Evolutionary conservation across 2,797 vertebrate genomes (phyloP).

Genomic region (Micromesistius poutassou): DNA sequence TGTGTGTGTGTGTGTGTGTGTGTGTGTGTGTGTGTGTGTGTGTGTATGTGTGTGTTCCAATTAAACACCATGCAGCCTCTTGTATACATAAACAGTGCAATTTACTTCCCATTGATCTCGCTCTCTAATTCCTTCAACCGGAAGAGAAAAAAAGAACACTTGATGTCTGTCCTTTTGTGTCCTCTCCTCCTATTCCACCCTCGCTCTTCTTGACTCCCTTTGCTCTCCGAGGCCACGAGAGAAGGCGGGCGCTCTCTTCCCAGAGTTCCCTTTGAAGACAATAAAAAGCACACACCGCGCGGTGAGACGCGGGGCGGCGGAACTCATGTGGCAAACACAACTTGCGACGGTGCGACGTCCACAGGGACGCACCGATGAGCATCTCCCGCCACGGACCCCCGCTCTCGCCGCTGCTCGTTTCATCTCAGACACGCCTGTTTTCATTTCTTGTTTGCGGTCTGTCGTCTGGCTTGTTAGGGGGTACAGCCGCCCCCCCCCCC

Average conservation of each 20-base stretch:
- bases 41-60: constrained; percentile 41
- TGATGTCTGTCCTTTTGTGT: constrained; percentile 47
- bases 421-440: constrained; percentile 3
- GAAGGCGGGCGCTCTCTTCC: not conserved
- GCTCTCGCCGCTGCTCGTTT: not conserved
- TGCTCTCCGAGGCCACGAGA: too few relatives aligned
- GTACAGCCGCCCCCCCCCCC: not conserved
- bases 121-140: constrained; percentile 48
- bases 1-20: constrained; percentile 23
- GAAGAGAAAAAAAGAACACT: constrained; percentile 22
- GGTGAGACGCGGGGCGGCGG: not conserved
- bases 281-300: not conserved
- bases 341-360: not conserved
- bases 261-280: not conserved
- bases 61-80: constrained; percentile 42
- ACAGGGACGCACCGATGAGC: not conserved
- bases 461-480: not conserved
- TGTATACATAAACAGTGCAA: constrained; percentile 48
- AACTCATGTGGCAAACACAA: not conserved
- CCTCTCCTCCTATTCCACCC: constrained; percentile 19
- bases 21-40: constrained; percentile 14
- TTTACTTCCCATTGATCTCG: constrained; percentile 54
- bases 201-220: constrained; percentile 4
- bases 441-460: not conserved
- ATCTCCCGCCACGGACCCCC: not conserved